phyloP scores from a whole-genome alignment of 2,797 vertebrate species.

The Neosilurus mollespiculum region DNA sequence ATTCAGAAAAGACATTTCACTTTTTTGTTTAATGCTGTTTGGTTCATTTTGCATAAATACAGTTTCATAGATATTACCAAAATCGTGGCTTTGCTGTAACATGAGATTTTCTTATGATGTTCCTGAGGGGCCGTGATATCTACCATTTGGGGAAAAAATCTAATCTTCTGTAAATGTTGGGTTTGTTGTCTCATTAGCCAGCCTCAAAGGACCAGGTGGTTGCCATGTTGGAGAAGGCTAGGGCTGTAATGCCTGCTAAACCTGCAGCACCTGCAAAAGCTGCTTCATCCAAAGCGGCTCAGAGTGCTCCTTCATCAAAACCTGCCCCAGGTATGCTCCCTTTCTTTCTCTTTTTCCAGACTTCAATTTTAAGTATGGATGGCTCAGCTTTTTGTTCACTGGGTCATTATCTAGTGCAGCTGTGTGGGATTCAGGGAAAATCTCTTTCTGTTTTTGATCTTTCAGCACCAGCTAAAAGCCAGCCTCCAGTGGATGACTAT shows the following conservation, averaged over 20 bases:
- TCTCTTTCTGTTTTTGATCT: neutral
- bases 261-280: slow-evolving; percentile 78
- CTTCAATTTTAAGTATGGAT: neutral
- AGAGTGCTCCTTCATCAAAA: slow-evolving; percentile 61
- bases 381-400: neutral
- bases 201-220: slow-evolving; percentile 94
- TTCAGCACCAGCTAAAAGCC: slow-evolving; percentile 65
- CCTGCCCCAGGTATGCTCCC: slow-evolving; percentile 71
- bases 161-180: neutral
- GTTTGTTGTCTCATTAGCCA: slow-evolving; percentile 70
- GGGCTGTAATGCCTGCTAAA: slow-evolving; percentile 90
- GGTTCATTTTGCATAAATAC: neutral
- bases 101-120: neutral
- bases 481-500: slow-evolving; percentile 74
- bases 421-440: neutral
- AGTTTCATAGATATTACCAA: neutral
- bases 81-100: neutral
- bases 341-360: neutral
- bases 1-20: neutral
- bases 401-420: neutral
- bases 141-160: neutral
- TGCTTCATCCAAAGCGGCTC: slow-evolving; percentile 69
- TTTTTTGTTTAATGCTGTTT: neutral
- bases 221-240: slow-evolving; percentile 91
- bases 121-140: neutral